Evolutionary conservation across 2,113 vertebrate species (phyloP).

Genomic region (Leptobrachium ailaonicum): DNA sequence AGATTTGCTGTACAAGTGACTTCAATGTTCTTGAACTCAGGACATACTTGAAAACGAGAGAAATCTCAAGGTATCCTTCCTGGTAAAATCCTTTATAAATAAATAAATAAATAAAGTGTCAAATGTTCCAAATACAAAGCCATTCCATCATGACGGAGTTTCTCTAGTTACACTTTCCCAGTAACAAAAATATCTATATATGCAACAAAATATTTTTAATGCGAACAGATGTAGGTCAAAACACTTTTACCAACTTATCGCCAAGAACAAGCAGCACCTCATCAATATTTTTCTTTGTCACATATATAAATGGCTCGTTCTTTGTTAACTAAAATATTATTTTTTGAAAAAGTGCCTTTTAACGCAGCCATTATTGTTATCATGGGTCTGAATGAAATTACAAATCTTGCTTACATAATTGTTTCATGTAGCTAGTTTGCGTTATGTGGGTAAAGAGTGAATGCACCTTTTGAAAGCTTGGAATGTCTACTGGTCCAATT

Average conservation of each 20-base stretch:
- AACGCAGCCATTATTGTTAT: neutral
- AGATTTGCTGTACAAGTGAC: no score
- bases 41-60: no score
- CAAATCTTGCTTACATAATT: constrained; percentile 13
- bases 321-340: neutral
- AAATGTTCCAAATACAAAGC: no score
- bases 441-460: constrained; percentile 14
- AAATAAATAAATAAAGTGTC: no score
- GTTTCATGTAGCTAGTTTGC: constrained; percentile 14
- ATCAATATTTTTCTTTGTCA: neutral
- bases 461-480: constrained; percentile 61
- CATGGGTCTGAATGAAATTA: neutral
- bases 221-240: neutral
- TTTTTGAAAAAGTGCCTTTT: neutral
- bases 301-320: neutral
- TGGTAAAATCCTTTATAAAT: no score
- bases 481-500: constrained; percentile 75
- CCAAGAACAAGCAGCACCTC: neutral
- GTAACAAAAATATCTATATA: no score
- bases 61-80: no score
- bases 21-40: no score
- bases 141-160: no score
- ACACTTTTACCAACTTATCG: neutral
- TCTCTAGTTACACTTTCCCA: no score
- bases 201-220: neutral